Percentiles rank a stretch among this genome's conserved stretches.
Evolutionary conservation across 1,140 invertebrate genomes (phyloP).

Genomic region (Drosophila tsacasi): DNA sequence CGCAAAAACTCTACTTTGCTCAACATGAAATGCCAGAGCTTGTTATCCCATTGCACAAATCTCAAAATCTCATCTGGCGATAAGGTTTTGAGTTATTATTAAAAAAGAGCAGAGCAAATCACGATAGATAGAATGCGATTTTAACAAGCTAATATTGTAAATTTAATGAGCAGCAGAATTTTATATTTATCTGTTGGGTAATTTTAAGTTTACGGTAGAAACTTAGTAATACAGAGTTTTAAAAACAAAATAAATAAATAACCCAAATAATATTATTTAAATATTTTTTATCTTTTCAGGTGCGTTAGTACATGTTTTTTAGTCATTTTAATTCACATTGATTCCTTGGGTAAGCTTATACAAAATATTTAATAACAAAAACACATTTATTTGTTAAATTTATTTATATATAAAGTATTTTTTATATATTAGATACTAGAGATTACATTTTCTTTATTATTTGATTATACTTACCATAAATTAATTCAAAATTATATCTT

Average conservation of each 20-base stretch:
- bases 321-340: background rate
- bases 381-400: no score
- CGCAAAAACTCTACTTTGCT: slow-evolving; percentile 27
- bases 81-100: slow-evolving; percentile 40
- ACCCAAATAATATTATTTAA: no score
- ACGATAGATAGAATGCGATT: slow-evolving; percentile 6
- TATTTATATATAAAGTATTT: no score
- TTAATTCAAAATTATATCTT: background rate
- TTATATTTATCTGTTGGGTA: background rate
- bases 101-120: slow-evolving; percentile 10
- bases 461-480: background rate
- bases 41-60: slow-evolving; percentile 31
- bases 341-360: background rate
- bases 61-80: slow-evolving; percentile 44
- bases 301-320: background rate
- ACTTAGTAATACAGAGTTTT: no score
- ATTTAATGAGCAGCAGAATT: background rate
- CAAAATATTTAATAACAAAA: background rate
- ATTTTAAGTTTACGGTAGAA: background rate
- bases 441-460: no score
- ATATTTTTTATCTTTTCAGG: background rate
- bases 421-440: no score
- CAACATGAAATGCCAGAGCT: slow-evolving; percentile 34
- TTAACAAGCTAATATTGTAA: slow-evolving; percentile 17
- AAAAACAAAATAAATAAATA: no score